Conservation (phyloP, 2,797 vertebrate species). For the Coreius guichenoti region DNA sequence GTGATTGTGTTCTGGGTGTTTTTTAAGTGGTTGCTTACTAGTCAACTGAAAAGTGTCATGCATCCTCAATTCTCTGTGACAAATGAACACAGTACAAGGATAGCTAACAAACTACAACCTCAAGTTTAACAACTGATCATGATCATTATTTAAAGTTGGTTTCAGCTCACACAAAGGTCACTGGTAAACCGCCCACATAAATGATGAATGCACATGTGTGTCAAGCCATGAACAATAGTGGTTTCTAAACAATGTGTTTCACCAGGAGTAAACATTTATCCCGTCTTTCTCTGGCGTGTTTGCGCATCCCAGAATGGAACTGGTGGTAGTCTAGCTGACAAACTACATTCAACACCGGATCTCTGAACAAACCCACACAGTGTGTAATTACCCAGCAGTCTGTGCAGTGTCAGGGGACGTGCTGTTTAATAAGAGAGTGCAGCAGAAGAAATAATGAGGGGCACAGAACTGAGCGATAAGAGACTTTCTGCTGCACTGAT, state of each 20-base stretch:
- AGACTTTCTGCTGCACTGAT: not conserved
- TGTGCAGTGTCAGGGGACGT: slow-evolving; percentile 16
- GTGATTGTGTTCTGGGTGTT: not conserved
- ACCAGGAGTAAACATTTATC: slow-evolving; percentile 29
- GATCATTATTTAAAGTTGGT: not conserved
- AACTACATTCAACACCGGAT: not conserved
- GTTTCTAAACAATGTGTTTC: slow-evolving; percentile 1
- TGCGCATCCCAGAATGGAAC: not conserved
- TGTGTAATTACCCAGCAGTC: slow-evolving; percentile 44
- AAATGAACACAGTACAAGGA: not conserved
- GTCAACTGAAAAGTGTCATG: not conserved
- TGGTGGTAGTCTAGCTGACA: not conserved
- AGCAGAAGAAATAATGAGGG: not conserved
- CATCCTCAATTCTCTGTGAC: not conserved
- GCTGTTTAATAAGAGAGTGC: slow-evolving; percentile 42
- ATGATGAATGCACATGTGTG: not conserved
- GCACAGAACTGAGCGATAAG: not conserved
- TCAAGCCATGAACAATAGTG: not conserved
- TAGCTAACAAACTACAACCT: not conserved
- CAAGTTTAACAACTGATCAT: not conserved
- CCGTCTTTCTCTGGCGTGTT: not conserved
- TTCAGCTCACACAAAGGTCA: not conserved
- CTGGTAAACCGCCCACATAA: not conserved
- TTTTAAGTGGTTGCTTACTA: not conserved
- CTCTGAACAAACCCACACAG: not conserved